These are phyloP conservation scores for Miniopterus natalensis DNA, from an alignment of 2,113 vertebrate species.

Conservation along the genomic window DNA sequence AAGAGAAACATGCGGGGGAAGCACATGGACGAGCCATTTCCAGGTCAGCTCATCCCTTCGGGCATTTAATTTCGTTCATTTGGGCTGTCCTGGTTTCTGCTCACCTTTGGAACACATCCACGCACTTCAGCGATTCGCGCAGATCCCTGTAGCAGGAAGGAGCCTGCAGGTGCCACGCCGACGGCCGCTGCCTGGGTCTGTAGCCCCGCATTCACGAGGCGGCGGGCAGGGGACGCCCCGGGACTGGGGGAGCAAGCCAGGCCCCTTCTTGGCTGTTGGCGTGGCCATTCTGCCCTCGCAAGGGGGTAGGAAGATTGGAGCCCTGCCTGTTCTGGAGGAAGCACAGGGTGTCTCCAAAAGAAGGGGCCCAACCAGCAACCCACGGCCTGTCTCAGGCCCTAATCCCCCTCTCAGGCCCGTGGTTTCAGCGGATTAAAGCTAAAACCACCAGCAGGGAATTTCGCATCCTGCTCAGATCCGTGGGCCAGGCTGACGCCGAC, in stretches of 20 bases:
- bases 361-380: neutral
- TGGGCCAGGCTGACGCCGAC: accelerated
- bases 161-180: neutral
- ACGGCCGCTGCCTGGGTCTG: neutral
- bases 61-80: slow-evolving; percentile 3
- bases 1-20: neutral
- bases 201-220: neutral
- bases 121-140: neutral
- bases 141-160: neutral
- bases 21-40: neutral
- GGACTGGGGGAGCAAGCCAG: neutral
- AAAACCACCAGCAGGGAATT: neutral
- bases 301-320: neutral
- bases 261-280: neutral
- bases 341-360: neutral
- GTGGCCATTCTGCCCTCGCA: neutral
- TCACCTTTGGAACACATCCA: neutral
- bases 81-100: slow-evolving; percentile 61
- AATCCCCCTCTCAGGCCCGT: neutral
- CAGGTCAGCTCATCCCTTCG: slow-evolving; percentile 57
- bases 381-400: neutral
- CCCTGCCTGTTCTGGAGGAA: neutral
- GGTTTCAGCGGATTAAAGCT: neutral
- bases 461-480: neutral
- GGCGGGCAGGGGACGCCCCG: accelerated